phyloP scores from a whole-genome alignment of 2,888 invertebrate species.

The Archips crataeganus region DNA sequence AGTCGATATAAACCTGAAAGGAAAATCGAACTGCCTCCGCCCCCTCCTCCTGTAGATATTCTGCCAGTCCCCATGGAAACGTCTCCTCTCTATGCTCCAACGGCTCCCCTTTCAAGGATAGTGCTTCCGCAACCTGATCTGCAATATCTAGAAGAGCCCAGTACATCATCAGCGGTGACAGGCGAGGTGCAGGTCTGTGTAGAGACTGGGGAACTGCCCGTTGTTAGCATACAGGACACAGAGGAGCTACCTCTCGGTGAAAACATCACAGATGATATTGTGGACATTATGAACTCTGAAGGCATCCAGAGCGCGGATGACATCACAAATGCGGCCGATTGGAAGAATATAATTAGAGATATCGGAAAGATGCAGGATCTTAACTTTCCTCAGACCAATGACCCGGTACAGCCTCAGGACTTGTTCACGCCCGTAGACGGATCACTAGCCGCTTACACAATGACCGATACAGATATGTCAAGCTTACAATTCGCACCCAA shows the following conservation, averaged over 20 bases:
- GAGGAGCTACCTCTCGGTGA: slow-evolving; percentile 80
- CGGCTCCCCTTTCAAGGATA: slow-evolving; percentile 75
- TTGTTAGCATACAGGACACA: slow-evolving; percentile 83
- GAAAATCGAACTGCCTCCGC: slow-evolving; percentile 70
- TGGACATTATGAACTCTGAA: slow-evolving; percentile 83
- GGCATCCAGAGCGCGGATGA: slow-evolving; percentile 82
- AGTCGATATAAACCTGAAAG: slow-evolving; percentile 61
- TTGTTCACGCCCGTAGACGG: slow-evolving; percentile 66
- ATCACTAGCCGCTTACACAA: slow-evolving; percentile 62
- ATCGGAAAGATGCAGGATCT: slow-evolving; percentile 81
- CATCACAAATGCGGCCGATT: slow-evolving; percentile 78
- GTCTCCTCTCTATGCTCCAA: slow-evolving; percentile 69
- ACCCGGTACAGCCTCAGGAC: slow-evolving; percentile 66
- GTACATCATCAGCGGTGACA: slow-evolving; percentile 64
- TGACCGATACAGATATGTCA: slow-evolving; percentile 70
- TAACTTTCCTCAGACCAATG: slow-evolving; percentile 72
- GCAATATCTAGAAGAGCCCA: slow-evolving; percentile 72
- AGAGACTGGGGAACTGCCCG: slow-evolving; percentile 79
- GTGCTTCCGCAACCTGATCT: slow-evolving; percentile 73
- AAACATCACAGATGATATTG: slow-evolving; percentile 80
- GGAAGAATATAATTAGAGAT: slow-evolving; percentile 83
- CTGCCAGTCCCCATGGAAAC: slow-evolving; percentile 72
- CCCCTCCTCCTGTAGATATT: slow-evolving; percentile 69
- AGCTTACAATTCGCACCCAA: slow-evolving; percentile 72
- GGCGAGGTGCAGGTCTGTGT: slow-evolving; percentile 79